Conservation (phyloP, 2,797 vertebrate genomes). For the Alca torda region DNA sequence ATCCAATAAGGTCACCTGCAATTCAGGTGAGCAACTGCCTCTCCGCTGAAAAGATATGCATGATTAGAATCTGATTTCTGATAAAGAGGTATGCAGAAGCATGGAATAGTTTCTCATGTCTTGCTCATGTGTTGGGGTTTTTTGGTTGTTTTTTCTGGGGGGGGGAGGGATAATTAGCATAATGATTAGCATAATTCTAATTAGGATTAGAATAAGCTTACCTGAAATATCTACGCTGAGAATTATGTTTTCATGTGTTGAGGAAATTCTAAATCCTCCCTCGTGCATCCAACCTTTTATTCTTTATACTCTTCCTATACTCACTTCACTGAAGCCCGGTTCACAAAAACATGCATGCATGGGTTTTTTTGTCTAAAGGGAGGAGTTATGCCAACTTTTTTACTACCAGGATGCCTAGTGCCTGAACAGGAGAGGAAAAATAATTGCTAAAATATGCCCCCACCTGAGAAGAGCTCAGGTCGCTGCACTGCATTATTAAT, state of each 20-base stretch:
- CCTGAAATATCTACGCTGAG: constrained; percentile 65
- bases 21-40: not conserved
- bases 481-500: not conserved
- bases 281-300: constrained; percentile 73
- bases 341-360: not conserved
- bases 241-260: constrained; percentile 58
- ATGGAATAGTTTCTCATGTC: not conserved
- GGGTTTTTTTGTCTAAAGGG: not conserved
- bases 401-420: not conserved
- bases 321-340: not conserved
- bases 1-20: not conserved
- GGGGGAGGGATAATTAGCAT: not conserved
- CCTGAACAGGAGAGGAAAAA: not conserved
- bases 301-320: not conserved
- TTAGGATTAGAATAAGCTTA: not conserved
- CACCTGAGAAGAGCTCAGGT: not conserved
- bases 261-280: constrained; percentile 73
- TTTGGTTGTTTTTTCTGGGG: not conserved
- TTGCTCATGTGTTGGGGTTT: not conserved
- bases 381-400: not conserved
- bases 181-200: not conserved
- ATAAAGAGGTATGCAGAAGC: not conserved
- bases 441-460: not conserved
- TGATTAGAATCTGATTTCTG: not conserved
- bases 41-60: not conserved